These are phyloP conservation scores for Apodemus speciosus DNA, from an alignment of 2,113 vertebrate genomes.

Conservation along the genomic window DNA sequence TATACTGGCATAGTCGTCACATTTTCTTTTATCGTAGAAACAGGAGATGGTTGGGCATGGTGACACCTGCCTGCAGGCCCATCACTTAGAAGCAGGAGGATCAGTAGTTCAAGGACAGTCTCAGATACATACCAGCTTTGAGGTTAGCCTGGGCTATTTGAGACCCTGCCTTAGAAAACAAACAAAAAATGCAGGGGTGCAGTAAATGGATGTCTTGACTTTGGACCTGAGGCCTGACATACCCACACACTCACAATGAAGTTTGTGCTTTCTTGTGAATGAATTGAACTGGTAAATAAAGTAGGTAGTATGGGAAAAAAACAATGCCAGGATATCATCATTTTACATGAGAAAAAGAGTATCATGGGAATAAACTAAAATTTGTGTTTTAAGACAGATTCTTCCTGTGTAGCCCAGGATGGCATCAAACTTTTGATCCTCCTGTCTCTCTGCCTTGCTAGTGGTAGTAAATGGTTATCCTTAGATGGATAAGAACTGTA, in stretches of 20 bases:
- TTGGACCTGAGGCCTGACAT: not conserved
- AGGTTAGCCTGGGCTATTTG: not conserved
- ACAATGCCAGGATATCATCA: constrained; percentile 24
- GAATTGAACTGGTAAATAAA: constrained; percentile 61
- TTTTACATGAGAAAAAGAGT: constrained; percentile 9
- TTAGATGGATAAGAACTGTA: not conserved
- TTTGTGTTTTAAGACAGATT: not conserved
- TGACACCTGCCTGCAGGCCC: not conserved
- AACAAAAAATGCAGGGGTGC: not conserved
- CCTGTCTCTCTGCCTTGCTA: not conserved
- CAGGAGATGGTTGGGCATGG: not conserved
- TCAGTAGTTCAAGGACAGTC: not conserved
- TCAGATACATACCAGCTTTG: not conserved
- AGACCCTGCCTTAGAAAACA: not conserved
- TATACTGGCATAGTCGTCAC: constrained; percentile 11
- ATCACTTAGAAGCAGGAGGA: not conserved
- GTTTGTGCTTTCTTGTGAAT: constrained; percentile 35
- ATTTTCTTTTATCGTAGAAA: constrained; percentile 51
- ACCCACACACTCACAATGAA: not conserved
- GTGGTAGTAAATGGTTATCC: not conserved
- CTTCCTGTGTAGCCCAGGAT: not conserved
- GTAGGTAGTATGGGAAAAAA: not conserved
- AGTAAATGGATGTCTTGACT: constrained; percentile 14
- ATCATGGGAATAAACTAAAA: constrained; percentile 44
- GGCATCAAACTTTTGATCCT: not conserved